These are phyloP conservation scores for Cyphomyrus plagiostoma DNA, from an alignment of 2,113 vertebrate species.

Conservation along the genomic window DNA sequence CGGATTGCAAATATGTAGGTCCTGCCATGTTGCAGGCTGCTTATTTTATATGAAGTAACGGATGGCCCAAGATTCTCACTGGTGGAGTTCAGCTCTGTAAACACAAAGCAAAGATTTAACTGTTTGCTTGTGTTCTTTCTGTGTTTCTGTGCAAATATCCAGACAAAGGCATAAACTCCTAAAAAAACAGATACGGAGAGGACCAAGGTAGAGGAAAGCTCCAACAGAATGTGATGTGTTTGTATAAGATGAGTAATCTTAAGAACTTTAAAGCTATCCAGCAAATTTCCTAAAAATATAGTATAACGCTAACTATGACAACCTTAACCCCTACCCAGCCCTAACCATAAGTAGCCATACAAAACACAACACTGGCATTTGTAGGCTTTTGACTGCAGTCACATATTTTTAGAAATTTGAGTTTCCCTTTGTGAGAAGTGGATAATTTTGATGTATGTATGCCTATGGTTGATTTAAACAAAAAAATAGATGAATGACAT, in stretches of 20 bases:
- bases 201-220: not conserved
- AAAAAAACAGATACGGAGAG: not conserved
- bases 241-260: not conserved
- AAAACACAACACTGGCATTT: too few species aligned
- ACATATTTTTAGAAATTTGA: too few species aligned
- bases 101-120: conserved; percentile 14
- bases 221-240: not conserved
- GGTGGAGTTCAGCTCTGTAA: conserved; percentile 62
- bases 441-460: too few species aligned
- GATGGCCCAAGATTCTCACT: conserved; percentile 54
- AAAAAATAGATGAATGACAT: too few species aligned
- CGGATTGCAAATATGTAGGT: conserved; percentile 70
- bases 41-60: conserved; percentile 56
- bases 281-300: not conserved
- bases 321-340: too few species aligned
- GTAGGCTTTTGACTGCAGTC: too few species aligned
- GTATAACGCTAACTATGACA: not conserved
- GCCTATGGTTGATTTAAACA: too few species aligned
- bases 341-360: too few species aligned
- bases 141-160: not conserved
- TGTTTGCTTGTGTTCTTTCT: not conserved
- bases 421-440: too few species aligned
- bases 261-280: not conserved
- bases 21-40: conserved; percentile 56
- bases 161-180: not conserved